Conservation (phyloP, 92 coral and sea anemone species). For the Porites lobata region DNA sequence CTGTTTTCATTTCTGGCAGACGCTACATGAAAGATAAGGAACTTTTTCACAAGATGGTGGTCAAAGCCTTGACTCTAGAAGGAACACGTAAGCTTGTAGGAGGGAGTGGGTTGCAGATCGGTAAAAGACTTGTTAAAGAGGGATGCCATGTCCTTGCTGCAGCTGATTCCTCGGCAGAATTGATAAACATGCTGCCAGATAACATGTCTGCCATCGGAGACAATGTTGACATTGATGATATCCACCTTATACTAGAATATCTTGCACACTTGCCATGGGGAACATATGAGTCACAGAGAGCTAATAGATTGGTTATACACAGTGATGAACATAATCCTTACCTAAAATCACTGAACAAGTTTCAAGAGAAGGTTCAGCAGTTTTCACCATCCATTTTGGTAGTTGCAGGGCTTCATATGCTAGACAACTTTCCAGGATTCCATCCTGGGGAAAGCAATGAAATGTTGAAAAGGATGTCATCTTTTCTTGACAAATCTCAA, state of each 20-base stretch:
- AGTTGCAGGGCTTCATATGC: constrained; percentile 90
- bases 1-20: constrained; percentile 21
- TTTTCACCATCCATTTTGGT: constrained; percentile 79
- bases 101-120: constrained; percentile 83
- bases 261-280: constrained; percentile 87
- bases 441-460: constrained; percentile 71
- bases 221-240: constrained; percentile 75
- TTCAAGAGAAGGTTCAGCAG: constrained; percentile 56
- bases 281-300: constrained; percentile 79
- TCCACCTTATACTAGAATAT: constrained; percentile 84
- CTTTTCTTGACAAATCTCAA: constrained; percentile 65
- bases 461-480: constrained; percentile 70
- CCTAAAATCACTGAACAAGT: constrained; percentile 68
- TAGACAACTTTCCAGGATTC: constrained; percentile 87
- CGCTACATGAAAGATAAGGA: constrained; percentile 80
- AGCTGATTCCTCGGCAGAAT: constrained; percentile 71
- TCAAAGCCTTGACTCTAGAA: constrained; percentile 61
- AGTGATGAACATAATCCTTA: constrained; percentile 90
- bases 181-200: constrained; percentile 63
- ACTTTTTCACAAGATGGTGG: constrained; percentile 69
- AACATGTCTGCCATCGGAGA: constrained; percentile 70
- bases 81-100: constrained; percentile 78
- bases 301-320: constrained; percentile 88
- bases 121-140: constrained; percentile 73
- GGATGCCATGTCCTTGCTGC: constrained; percentile 81